Percentiles rank a stretch among this genome's conserved stretches.
Evolutionary conservation across 1,140 invertebrate genomes (phyloP).

Genomic region (Penaeus chinensis): DNA sequence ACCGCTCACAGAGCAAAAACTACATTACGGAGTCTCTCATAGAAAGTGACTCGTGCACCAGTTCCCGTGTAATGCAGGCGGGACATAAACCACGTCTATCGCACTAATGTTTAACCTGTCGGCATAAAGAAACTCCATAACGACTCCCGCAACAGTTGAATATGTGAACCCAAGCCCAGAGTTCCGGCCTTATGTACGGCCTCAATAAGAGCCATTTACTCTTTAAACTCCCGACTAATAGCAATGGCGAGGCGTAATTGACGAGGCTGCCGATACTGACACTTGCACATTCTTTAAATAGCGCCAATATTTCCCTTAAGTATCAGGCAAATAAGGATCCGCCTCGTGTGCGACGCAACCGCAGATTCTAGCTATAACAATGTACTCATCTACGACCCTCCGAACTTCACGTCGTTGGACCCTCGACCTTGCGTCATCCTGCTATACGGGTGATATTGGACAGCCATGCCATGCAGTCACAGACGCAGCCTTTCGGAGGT

Average conservation of each 20-base stretch:
- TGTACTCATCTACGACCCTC: neutral
- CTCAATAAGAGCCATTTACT: neutral
- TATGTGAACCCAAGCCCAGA: neutral
- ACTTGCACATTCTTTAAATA: constrained; percentile 29
- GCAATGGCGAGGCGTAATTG: constrained; percentile 17
- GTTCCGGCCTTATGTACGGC: neutral
- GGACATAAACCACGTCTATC: constrained; percentile 35
- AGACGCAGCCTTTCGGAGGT: neutral
- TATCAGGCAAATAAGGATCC: neutral
- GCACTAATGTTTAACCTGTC: constrained; percentile 41
- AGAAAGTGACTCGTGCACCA: constrained; percentile 26
- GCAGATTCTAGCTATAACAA: neutral
- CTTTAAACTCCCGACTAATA: constrained; percentile 6
- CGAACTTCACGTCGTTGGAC: neutral
- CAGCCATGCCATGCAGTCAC: neutral
- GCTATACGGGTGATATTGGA: too few relatives aligned
- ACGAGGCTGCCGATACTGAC: constrained; percentile 25
- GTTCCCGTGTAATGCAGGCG: constrained; percentile 16
- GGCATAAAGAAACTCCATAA: constrained; percentile 34
- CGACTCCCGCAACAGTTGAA: constrained; percentile 35
- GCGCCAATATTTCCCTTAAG: constrained; percentile 20
- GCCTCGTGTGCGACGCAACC: neutral
- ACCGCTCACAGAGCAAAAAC: neutral
- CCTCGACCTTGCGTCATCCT: too few relatives aligned
- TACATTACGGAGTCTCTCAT: neutral